These are phyloP conservation scores for Stenurella melanura DNA, from an alignment of 2,888 invertebrate species.

Conservation along the genomic window DNA sequence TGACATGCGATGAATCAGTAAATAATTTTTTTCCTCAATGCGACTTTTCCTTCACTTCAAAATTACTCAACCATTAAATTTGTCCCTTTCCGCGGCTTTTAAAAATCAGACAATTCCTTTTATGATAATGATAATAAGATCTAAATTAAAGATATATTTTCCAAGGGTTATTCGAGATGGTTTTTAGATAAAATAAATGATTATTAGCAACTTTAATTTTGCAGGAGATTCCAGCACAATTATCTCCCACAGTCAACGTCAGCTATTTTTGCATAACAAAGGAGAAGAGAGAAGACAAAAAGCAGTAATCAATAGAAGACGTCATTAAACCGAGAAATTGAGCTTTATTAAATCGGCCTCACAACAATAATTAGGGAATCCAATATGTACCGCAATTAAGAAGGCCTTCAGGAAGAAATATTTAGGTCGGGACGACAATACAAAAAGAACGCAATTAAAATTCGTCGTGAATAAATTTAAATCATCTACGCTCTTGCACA, in stretches of 20 bases:
- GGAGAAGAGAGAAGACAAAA: constrained; percentile 55
- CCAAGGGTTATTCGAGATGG: constrained; percentile 16
- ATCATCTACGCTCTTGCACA: constrained; percentile 18
- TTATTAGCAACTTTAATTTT: constrained; percentile 44
- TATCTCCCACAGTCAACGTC: constrained; percentile 43
- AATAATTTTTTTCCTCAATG: neutral
- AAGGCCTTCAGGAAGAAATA: constrained; percentile 48
- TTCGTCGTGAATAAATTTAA: constrained; percentile 42
- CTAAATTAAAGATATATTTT: constrained; percentile 26
- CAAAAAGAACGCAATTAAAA: constrained; percentile 46
- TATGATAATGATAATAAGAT: constrained; percentile 16
- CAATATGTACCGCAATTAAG: constrained; percentile 62
- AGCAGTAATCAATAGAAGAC: constrained; percentile 60
- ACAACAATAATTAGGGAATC: constrained; percentile 61
- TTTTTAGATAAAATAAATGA: constrained; percentile 41
- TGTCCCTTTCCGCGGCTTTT: neutral
- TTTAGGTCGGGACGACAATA: constrained; percentile 53
- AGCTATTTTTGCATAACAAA: constrained; percentile 59
- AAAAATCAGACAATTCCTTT: constrained; percentile 1
- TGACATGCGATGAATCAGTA: no score
- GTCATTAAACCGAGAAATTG: constrained; percentile 58
- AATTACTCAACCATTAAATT: neutral
- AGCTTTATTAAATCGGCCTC: constrained; percentile 58
- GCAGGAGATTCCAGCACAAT: constrained; percentile 40
- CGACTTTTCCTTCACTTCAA: neutral